phyloP scores from a whole-genome alignment of 2,113 vertebrate species.

The Oreochromis niloticus region DNA sequence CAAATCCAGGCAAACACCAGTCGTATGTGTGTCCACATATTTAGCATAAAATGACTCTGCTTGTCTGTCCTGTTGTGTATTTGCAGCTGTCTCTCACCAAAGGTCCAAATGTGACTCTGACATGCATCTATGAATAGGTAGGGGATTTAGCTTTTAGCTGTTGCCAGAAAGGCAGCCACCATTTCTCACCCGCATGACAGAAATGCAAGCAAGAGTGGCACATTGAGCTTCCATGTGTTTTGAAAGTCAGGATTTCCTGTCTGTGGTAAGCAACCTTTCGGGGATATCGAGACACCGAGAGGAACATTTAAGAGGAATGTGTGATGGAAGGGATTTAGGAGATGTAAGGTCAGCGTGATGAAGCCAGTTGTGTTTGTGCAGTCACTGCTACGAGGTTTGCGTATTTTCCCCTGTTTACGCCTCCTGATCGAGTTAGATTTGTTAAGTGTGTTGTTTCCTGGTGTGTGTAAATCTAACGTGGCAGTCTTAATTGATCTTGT shows the following conservation, averaged over 20 bases:
- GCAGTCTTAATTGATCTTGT: conserved; percentile 68
- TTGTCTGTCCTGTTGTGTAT: not conserved
- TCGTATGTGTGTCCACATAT: not conserved
- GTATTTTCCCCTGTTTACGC: not conserved
- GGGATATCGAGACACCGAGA: not conserved
- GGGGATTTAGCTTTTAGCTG: conserved; percentile 31
- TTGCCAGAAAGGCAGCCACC: not conserved
- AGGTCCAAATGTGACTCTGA: not conserved
- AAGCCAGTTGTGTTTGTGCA: not conserved
- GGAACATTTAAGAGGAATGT: not conserved
- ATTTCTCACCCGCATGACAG: not conserved
- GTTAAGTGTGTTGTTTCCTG: conserved; percentile 25
- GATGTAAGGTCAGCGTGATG: not conserved
- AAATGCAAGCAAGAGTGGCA: not conserved
- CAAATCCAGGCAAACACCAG: rapidly evolving
- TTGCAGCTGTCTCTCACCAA: conserved; percentile 3
- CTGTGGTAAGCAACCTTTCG: not conserved
- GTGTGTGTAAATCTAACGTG: conserved; percentile 47
- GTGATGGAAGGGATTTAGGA: not conserved
- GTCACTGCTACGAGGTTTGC: not conserved
- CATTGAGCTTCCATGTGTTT: conserved; percentile 14
- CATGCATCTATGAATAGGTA: conserved; percentile 44
- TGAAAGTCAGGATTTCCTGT: not conserved
- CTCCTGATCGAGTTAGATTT: not conserved
- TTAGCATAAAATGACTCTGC: not conserved